Evolutionary conservation across 2,113 vertebrate genomes (phyloP).

Genomic region (Hemichromis elongatus): DNA sequence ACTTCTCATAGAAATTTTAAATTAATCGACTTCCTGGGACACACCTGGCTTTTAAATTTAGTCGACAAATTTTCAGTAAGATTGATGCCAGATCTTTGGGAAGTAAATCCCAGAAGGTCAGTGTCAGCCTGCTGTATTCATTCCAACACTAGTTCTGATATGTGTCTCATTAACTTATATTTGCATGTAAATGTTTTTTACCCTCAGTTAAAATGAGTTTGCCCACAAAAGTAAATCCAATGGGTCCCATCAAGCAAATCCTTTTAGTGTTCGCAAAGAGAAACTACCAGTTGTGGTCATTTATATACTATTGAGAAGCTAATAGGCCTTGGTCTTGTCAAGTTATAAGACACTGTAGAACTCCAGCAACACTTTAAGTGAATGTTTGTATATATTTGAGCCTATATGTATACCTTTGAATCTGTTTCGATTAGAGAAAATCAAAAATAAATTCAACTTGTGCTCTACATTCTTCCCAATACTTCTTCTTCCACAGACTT

Average conservation of each 20-base stretch:
- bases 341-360: background rate
- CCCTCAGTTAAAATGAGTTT: background rate
- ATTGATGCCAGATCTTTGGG: background rate
- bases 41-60: background rate
- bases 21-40: background rate
- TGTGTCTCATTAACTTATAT: background rate
- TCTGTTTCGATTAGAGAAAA: too few relatives aligned
- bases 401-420: background rate
- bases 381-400: background rate
- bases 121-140: background rate
- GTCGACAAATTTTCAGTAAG: accelerated
- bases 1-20: background rate
- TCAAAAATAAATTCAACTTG: too few relatives aligned
- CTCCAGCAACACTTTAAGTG: background rate
- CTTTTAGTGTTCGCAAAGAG: background rate
- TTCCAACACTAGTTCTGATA: background rate
- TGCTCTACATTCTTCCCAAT: too few relatives aligned
- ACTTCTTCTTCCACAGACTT: too few relatives aligned
- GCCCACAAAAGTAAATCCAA: background rate
- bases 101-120: background rate
- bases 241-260: background rate
- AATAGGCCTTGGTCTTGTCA: background rate
- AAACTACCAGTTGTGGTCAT: background rate
- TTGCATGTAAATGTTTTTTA: background rate
- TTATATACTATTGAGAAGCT: background rate